phyloP scores from a whole-genome alignment of 2,113 vertebrate species.

The Otolemur garnettii region DNA sequence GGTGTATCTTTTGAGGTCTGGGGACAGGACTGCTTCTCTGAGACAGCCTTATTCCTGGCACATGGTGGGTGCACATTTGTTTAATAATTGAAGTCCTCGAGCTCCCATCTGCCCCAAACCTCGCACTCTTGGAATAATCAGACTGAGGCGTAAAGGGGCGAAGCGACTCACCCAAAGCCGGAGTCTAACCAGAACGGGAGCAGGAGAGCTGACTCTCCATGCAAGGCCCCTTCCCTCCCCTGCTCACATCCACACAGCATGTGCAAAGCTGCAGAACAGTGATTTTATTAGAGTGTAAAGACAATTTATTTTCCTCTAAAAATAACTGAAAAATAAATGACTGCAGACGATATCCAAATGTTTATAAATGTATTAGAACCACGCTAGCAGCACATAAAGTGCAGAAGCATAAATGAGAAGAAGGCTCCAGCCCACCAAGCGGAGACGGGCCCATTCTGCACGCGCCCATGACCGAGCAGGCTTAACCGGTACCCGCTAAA shows the following conservation, averaged over 20 bases:
- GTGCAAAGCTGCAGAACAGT: not conserved
- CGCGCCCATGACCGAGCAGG: accelerated
- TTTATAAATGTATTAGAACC: constrained; percentile 54
- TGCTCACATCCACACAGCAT: not conserved
- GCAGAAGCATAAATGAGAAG: not conserved
- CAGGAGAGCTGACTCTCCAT: accelerated
- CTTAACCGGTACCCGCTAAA: accelerated
- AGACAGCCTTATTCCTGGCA: not conserved
- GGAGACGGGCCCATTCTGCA: accelerated
- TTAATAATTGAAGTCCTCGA: not conserved
- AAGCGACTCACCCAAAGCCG: not conserved
- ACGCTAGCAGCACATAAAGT: not conserved
- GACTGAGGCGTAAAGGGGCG: not conserved
- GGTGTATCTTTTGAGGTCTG: not conserved
- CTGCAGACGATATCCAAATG: constrained; percentile 11
- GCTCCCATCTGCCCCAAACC: not conserved
- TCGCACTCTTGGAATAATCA: not conserved
- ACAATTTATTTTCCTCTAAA: constrained; percentile 61
- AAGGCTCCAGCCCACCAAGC: not conserved
- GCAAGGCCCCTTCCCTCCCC: accelerated
- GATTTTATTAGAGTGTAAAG: constrained; percentile 19
- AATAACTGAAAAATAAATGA: constrained; percentile 70
- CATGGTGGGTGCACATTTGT: too few relatives aligned
- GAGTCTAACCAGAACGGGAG: not conserved
- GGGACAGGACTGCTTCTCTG: not conserved